Evolutionary conservation across 2,888 invertebrate species (phyloP), one percentile per base, ranked within the genome.

Genomic region (Embidobia sp.): DNA sequence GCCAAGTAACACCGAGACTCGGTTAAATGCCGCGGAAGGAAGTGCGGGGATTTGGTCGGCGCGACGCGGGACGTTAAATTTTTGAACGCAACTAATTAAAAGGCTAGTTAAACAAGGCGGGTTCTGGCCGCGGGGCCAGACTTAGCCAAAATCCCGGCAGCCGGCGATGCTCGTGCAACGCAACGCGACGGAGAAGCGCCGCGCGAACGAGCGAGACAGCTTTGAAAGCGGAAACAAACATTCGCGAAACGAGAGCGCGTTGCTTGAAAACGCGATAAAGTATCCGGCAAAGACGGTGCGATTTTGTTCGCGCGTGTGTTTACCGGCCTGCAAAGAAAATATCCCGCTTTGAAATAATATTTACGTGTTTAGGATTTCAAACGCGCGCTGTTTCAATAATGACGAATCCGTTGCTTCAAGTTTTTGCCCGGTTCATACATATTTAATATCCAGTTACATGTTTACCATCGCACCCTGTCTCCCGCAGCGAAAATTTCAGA

Each of bases 41-140:
- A 22, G 22, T 22, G 22, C 6, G 22, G 3, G 22, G 3, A 3
- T 22, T 22, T 22, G 3, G 22, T 22, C 22, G 22, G 22, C 29
- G 48, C 83, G 85, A 86, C 87, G 86, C 86, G 85, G 85, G 83
- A 86, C 83, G 87, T 82, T 90, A 87, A 90, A 90, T 90, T 90
- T 90, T 90, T 89, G 88, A 90, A 83, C 87, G 87, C 87, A 89
- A 88, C 89, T 90, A 90, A 90, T 90, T 90, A 90, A 90, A 90
- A 89, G 88, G 88, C 89, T 89, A 86, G 89, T 90, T 90, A 90
- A 89, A 90, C 89, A 90, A 88, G 88, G 22, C 22, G 3, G 22
- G 22, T n/a, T n/a, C 84, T 83, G 78, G 88, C 88, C 85, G 81
- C 80, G 83, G 86, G 87, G 81, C 48, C 74, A 63, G 77, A 81